These are phyloP conservation scores for Lamprotornis superbus DNA, from an alignment of 2,113 vertebrate genomes.

Conservation along the genomic window DNA sequence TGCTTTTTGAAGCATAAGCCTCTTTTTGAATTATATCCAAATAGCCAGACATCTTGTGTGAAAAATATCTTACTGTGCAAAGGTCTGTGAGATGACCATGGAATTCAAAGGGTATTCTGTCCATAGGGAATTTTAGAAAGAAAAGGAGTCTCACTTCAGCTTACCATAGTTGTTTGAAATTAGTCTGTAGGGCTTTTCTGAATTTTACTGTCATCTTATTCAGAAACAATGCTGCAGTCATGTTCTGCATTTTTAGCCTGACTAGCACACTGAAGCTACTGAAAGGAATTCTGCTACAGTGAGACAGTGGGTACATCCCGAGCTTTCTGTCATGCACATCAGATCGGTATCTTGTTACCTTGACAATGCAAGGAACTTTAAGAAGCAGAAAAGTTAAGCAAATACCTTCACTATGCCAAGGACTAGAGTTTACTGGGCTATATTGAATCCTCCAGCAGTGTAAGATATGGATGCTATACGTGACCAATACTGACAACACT, in stretches of 20 bases:
- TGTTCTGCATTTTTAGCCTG: slow-evolving; percentile 5
- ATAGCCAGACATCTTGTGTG: slow-evolving; percentile 25
- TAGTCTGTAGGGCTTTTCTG: neutral
- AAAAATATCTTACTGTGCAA: slow-evolving; percentile 63
- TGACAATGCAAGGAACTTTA: neutral
- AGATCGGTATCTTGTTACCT: neutral
- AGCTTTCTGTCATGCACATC: neutral
- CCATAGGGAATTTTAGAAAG: slow-evolving; percentile 16
- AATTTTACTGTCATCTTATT: slow-evolving; percentile 45
- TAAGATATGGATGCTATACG: neutral
- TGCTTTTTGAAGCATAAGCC: slow-evolving; percentile 72
- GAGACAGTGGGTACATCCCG: neutral
- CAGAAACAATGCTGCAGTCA: slow-evolving; percentile 2
- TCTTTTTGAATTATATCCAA: slow-evolving; percentile 71
- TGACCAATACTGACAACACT: neutral
- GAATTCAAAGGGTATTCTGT: slow-evolving; percentile 30
- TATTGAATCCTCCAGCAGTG: neutral
- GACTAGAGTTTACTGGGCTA: neutral
- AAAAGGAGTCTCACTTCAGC: slow-evolving; percentile 23
- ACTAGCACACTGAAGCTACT: neutral
- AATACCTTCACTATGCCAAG: slow-evolving; percentile 11
- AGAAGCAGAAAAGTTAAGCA: slow-evolving; percentile 21
- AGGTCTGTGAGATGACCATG: slow-evolving; percentile 52
- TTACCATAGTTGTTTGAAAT: slow-evolving; percentile 45
- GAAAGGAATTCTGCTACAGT: neutral